phyloP scores from a whole-genome alignment of 2,113 vertebrate genomes.

The Ictidomys tridecemlineatus region DNA sequence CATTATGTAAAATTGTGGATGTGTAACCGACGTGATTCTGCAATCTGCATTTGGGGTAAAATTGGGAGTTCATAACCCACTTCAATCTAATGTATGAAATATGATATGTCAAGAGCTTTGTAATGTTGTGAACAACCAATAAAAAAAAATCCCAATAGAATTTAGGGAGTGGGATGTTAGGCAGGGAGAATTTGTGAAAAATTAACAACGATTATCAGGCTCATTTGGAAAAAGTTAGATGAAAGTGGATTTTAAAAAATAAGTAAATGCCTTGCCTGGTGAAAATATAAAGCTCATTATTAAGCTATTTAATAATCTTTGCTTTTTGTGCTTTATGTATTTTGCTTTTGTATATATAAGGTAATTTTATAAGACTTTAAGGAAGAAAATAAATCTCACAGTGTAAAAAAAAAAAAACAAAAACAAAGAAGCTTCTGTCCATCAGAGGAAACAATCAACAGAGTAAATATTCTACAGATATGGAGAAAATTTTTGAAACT shows the following conservation, averaged over 20 bases:
- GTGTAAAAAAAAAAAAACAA: too few species aligned
- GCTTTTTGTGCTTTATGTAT: background rate
- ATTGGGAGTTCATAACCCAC: too few species aligned
- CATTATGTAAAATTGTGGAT: too few species aligned
- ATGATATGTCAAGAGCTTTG: too few species aligned
- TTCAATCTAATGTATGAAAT: too few species aligned
- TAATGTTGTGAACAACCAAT: too few species aligned
- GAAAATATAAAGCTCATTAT: background rate
- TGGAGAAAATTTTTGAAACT: too few species aligned
- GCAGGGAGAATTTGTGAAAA: background rate
- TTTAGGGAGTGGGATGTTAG: background rate
- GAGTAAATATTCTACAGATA: too few species aligned
- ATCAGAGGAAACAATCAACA: too few species aligned
- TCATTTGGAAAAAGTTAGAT: background rate
- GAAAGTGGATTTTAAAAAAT: background rate
- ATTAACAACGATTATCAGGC: background rate
- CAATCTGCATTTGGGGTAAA: too few species aligned
- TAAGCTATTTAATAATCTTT: background rate
- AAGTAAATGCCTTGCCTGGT: background rate
- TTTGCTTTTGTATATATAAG: background rate
- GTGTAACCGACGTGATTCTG: too few species aligned
- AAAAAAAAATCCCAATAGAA: background rate
- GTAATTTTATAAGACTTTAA: conserved; percentile 8
- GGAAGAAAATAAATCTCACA: background rate
- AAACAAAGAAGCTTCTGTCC: too few species aligned